A percentile compares a stretch with the other conserved stretches of the same genome.
These are phyloP conservation scores for Etheostoma cragini DNA, from an alignment of 2,113 vertebrate genomes.

Conservation along the genomic window DNA sequence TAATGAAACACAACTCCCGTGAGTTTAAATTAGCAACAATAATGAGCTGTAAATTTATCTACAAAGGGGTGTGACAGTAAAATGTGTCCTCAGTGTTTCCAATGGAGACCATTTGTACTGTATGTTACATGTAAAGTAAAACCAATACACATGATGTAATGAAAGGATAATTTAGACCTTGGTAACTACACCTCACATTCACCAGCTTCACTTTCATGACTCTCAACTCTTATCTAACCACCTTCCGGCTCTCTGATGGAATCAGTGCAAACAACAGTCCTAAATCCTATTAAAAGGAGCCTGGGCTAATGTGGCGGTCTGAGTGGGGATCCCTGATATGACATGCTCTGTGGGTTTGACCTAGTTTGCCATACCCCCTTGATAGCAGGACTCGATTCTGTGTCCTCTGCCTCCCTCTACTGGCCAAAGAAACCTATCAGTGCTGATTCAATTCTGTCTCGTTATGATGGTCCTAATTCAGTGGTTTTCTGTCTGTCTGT, in stretches of 20 bases:
- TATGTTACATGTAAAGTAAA: background rate
- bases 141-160: background rate
- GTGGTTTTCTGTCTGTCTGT: constrained; percentile 14
- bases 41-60: background rate
- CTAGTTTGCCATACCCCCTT: constrained; percentile 36
- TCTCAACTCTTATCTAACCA: constrained; percentile 3
- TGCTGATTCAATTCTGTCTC: background rate
- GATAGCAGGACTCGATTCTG: background rate
- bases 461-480: background rate
- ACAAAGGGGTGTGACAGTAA: background rate
- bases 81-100: background rate
- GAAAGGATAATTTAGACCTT: background rate
- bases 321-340: constrained; percentile 17
- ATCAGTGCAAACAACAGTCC: background rate
- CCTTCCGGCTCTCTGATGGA: constrained; percentile 1
- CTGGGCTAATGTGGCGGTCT: background rate
- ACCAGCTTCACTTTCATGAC: constrained; percentile 12
- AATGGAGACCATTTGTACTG: background rate
- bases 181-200: constrained; percentile 1
- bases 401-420: constrained; percentile 68
- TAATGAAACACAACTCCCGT: background rate
- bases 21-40: background rate
- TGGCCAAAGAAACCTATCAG: constrained; percentile 34
- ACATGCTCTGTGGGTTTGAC: constrained; percentile 49
- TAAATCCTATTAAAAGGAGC: constrained; percentile 28